Evolutionary conservation across 2,113 vertebrate genomes (phyloP).

Genomic region (Tympanuchus pallidicinctus): DNA sequence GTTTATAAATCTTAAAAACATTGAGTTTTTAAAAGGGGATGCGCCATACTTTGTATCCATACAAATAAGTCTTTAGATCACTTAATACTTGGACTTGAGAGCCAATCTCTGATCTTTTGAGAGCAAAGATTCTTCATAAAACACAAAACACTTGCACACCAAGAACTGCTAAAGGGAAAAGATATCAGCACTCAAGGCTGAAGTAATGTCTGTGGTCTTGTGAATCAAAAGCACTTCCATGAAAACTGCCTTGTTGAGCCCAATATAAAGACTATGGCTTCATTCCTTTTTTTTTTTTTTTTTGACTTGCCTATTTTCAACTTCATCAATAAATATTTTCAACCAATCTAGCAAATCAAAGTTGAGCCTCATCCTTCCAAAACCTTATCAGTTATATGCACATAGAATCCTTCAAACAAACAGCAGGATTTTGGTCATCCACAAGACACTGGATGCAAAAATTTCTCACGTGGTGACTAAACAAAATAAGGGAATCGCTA

Average conservation of each 20-base stretch:
- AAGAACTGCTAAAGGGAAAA: background rate
- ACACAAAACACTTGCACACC: background rate
- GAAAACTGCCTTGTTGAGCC: background rate
- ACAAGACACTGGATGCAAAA: background rate
- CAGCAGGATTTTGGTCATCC: background rate
- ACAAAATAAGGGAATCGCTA: background rate
- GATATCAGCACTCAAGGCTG: background rate
- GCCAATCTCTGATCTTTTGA: background rate
- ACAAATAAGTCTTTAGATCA: background rate
- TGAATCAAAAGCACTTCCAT: background rate
- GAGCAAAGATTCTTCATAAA: background rate
- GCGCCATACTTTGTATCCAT: background rate
- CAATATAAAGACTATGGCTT: background rate
- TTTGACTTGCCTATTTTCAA: background rate
- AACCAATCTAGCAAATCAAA: background rate
- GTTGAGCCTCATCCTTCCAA: background rate
- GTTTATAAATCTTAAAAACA: background rate
- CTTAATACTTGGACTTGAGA: background rate
- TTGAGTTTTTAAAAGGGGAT: background rate
- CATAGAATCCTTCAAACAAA: background rate
- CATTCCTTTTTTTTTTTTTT: background rate
- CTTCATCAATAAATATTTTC: background rate
- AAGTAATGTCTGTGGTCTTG: background rate
- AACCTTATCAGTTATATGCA: background rate
- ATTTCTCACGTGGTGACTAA: background rate